These are phyloP conservation scores for Xylota segnis DNA, from an alignment of 2,888 invertebrate species.

Conservation along the genomic window DNA sequence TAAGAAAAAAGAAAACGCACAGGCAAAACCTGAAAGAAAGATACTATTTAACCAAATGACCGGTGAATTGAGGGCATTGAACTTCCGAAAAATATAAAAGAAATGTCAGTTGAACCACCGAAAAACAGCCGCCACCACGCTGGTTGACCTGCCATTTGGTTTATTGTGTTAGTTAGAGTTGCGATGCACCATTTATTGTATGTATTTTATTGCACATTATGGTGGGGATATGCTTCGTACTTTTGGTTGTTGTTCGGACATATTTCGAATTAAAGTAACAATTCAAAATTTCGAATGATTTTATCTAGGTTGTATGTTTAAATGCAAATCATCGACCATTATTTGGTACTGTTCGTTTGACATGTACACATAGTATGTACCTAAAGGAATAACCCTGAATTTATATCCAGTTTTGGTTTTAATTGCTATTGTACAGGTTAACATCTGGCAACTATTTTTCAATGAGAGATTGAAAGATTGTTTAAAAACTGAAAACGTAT, in stretches of 20 bases:
- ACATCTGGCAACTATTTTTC: no score
- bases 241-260: neutral
- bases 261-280: neutral
- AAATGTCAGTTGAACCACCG: slow-evolving; percentile 32
- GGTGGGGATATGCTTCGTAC: no score
- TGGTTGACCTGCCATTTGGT: slow-evolving; percentile 12
- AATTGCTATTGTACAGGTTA: no score
- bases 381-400: no score
- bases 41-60: slow-evolving; percentile 70
- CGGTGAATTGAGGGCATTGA: slow-evolving; percentile 66
- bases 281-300: no score
- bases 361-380: no score
- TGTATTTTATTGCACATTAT: slow-evolving; percentile 1
- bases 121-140: slow-evolving; percentile 21
- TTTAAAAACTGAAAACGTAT: no score
- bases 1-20: slow-evolving; percentile 4
- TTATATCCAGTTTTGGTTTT: no score
- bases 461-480: no score
- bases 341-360: no score
- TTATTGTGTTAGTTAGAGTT: slow-evolving; percentile 20
- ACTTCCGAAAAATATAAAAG: slow-evolving; percentile 65
- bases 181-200: slow-evolving; percentile 24
- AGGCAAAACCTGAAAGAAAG: slow-evolving; percentile 42
- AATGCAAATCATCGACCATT: no score
- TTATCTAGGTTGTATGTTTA: no score